Percentiles rank a stretch among this genome's conserved stretches.
phyloP scores from a whole-genome alignment of 2,888 invertebrate species.

The Aplocera efformata region DNA sequence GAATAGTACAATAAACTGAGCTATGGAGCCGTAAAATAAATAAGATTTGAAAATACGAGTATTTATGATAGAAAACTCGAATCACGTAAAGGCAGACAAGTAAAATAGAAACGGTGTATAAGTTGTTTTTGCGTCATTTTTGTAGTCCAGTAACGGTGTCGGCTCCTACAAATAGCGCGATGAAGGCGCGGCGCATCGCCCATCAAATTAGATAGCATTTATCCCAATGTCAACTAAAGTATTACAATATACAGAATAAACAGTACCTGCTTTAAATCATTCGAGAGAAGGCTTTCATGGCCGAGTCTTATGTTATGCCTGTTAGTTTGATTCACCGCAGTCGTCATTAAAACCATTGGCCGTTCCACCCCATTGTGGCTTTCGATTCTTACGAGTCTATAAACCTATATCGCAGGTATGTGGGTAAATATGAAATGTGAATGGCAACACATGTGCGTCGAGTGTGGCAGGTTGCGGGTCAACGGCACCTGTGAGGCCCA shows the following conservation, averaged over 20 bases:
- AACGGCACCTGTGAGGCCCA: constrained; percentile 70
- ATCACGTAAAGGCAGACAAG: constrained; percentile 66
- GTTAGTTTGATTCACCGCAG: constrained; percentile 38
- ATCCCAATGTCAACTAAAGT: constrained; percentile 2
- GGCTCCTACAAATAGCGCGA: constrained; percentile 41
- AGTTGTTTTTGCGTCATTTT: constrained; percentile 65
- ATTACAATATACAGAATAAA: constrained; percentile 11
- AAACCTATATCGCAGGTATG: constrained; percentile 54
- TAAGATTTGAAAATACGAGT: too few relatives aligned
- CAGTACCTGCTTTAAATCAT: constrained; percentile 14
- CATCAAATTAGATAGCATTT: constrained; percentile 7
- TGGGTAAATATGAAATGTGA: constrained; percentile 63
- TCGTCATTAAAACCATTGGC: constrained; percentile 44
- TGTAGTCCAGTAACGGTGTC: constrained; percentile 68
- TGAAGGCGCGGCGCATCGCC: constrained; percentile 23
- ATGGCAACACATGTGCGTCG: constrained; percentile 63
- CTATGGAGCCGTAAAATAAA: too few relatives aligned
- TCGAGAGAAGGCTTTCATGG: constrained; percentile 23
- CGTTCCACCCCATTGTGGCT: constrained; percentile 46
- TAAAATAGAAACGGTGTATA: constrained; percentile 70
- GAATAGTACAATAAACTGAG: too few relatives aligned
- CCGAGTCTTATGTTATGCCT: constrained; percentile 24
- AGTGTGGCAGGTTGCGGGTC: constrained; percentile 66
- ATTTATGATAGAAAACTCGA: constrained; percentile 62
- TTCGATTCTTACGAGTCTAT: constrained; percentile 53